phyloP scores from a whole-genome alignment of 2,797 vertebrate genomes.

The Eremophila alpestris region DNA sequence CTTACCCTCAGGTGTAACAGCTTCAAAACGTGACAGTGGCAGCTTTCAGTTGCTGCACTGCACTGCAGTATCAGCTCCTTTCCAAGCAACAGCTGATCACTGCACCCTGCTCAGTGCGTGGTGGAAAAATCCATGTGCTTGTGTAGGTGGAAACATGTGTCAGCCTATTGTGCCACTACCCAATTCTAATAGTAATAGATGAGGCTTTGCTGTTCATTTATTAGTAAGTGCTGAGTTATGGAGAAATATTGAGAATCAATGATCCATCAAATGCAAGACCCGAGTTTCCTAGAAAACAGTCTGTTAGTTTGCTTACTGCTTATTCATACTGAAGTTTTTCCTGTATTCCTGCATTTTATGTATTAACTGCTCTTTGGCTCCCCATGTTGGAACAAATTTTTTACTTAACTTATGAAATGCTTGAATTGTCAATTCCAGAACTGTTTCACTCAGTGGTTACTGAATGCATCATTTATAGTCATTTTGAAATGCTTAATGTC shows the following conservation, averaged over 20 bases:
- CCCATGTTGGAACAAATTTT: not conserved
- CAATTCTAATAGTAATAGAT: not conserved
- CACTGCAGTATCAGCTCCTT: not conserved
- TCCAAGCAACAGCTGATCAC: not conserved
- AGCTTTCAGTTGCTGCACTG: not conserved
- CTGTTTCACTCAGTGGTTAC: not conserved
- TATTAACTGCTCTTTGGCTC: not conserved
- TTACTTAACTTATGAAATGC: not conserved
- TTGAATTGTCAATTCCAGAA: not conserved
- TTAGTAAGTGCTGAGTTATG: slow-evolving; percentile 12
- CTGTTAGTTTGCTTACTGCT: not conserved
- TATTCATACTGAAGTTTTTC: not conserved
- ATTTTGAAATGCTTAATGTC: not conserved
- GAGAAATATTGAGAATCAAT: slow-evolving; percentile 12
- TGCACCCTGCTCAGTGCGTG: not conserved
- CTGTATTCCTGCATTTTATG: not conserved
- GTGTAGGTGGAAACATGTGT: slow-evolving; percentile 20
- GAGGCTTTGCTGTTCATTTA: slow-evolving; percentile 12
- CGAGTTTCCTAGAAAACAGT: not conserved
- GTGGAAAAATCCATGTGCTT: not conserved
- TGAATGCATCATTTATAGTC: not conserved
- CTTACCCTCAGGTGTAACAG: not conserved
- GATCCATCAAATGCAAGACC: slow-evolving; percentile 9
- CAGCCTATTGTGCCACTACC: not conserved
- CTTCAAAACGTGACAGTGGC: not conserved